Evolutionary conservation across 2,888 invertebrate species (phyloP), one percentile per base, ranked within the genome.

Genomic region (Griposia aprilina): DNA sequence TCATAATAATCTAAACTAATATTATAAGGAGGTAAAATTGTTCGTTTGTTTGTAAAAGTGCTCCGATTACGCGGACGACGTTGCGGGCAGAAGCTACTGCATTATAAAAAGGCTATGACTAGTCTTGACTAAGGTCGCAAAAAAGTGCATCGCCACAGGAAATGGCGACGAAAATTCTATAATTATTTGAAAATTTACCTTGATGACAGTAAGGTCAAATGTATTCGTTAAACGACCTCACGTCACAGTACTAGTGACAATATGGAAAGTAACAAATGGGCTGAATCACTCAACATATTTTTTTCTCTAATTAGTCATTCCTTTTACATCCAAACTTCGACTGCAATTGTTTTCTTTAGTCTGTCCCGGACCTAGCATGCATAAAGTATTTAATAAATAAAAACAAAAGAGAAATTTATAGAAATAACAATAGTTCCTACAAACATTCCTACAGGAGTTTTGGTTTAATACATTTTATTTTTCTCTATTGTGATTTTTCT

Each of bases 231-330:
- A 23, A 55, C 30, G 72, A 69, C 73, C 69, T 82, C 60, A 36
- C 45, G 55, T 30, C 77, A 81, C 63, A 59, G 26, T 74, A 68
- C 57, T 55, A 78, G 72, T 72, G 67, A 62, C 73, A 55, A 55
- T 78, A 72, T 68, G n/a, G n/a, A 67, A 76, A 76, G 70, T 50
- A 83, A 88, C 86, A 87, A 89, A 83, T 80, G 70, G 26, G 65
- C 60, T 88, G 85, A 87, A 81, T 88, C 84, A 85, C 63, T 76
- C 52, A 30, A 74, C 50, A 45, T 13, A 36, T 36, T 70, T 88
- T 88, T 90, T 92, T 92, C 90, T 91, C 90, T 89, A 83, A 89
- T 92, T 90, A 87, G 20, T 78, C 82, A 92, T 92, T 91, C 92
- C 15, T 77, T 77, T 15, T 70, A 74, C 87, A 85, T 85, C 30